phyloP scores from a whole-genome alignment of 2,113 vertebrate species.

The Abramis brama region DNA sequence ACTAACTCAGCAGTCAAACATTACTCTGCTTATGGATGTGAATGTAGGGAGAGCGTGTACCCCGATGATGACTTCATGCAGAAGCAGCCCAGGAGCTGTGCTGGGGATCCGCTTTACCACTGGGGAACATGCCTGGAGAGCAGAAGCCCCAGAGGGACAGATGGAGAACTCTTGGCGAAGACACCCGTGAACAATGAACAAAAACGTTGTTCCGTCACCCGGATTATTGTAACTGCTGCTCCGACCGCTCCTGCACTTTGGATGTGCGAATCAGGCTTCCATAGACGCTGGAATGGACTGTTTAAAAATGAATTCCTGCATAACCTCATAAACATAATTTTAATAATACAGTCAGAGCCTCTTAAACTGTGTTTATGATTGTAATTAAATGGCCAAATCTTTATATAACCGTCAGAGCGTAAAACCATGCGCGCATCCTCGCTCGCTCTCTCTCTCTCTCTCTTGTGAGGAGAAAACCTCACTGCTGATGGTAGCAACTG shows the following conservation, averaged over 20 bases:
- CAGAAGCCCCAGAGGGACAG: constrained; percentile 42
- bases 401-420: constrained; percentile 68
- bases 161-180: constrained; percentile 44
- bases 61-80: constrained; percentile 4
- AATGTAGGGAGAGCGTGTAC: background rate
- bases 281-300: constrained; percentile 22
- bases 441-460: background rate
- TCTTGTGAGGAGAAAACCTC: constrained; percentile 2
- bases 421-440: constrained; percentile 51
- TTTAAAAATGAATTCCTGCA: constrained; percentile 44
- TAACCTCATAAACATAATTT: constrained; percentile 66
- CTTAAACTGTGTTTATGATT: constrained; percentile 76
- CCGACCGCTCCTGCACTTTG: background rate
- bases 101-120: background rate
- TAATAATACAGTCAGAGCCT: constrained; percentile 70
- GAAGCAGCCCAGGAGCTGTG: background rate
- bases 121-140: constrained; percentile 37
- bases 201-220: constrained; percentile 33
- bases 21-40: background rate
- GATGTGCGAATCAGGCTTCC: constrained; percentile 6
- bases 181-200: constrained; percentile 47
- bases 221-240: constrained; percentile 42
- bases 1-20: background rate
- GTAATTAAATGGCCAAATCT: constrained; percentile 74
- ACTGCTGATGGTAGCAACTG: constrained; percentile 40